These are phyloP conservation scores for Strigamia maritima DNA, from an alignment of 2,888 invertebrate species.

Conservation along the genomic window DNA sequence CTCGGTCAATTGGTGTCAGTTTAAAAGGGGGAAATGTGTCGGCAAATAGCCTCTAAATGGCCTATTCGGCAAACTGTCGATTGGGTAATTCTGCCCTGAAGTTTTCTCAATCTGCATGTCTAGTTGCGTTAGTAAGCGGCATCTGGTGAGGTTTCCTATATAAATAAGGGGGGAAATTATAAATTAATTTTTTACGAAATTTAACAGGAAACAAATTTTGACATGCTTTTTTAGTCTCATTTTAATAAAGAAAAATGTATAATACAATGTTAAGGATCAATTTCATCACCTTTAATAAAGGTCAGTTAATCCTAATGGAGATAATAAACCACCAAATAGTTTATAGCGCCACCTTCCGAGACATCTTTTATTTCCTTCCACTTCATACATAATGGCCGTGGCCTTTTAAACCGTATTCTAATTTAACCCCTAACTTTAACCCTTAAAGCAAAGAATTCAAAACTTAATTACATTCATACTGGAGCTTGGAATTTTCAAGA, in stretches of 20 bases:
- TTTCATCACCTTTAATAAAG: not conserved
- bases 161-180: no score
- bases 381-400: not conserved
- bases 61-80: no score
- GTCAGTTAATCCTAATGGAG: slow-evolving; percentile 6
- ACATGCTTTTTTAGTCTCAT: no score
- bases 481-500: not conserved
- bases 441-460: not conserved
- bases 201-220: no score
- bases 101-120: no score
- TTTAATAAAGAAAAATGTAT: not conserved
- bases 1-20: no score
- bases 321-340: not conserved
- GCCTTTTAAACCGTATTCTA: not conserved
- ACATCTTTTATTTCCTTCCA: slow-evolving; percentile 6
- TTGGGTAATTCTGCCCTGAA: no score
- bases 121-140: no score
- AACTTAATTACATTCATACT: not conserved
- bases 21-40: no score
- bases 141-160: no score
- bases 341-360: not conserved
- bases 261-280: not conserved
- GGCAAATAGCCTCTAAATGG: no score
- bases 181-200: no score
- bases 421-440: not conserved